phyloP scores from a whole-genome alignment of 2,113 vertebrate species.

The Prionailurus viverrinus region DNA sequence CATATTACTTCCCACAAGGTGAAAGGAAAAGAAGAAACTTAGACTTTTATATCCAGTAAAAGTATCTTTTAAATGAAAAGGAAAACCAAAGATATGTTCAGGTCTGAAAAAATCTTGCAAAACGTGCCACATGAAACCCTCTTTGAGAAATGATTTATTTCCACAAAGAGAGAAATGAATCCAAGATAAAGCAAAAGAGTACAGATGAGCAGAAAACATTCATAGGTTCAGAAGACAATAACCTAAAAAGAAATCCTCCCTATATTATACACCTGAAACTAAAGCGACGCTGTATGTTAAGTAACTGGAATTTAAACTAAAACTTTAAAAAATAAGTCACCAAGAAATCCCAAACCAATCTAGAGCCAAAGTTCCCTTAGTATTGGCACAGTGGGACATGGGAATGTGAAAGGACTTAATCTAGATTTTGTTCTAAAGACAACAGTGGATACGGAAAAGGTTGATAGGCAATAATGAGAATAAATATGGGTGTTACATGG shows the following conservation, averaged over 20 bases:
- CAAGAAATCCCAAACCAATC: not conserved
- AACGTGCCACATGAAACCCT: not conserved
- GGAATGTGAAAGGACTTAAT: fast-evolving
- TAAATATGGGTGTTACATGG: fast-evolving
- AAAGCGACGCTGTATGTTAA: not conserved
- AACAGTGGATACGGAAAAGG: fast-evolving
- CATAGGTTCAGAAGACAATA: not conserved
- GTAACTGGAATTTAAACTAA: not conserved
- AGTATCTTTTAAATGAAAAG: not conserved
- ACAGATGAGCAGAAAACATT: too few relatives aligned
- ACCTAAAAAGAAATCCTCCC: not conserved
- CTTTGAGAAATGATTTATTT: not conserved
- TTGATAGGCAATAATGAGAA: not conserved
- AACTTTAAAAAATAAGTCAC: not conserved
- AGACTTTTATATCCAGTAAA: not conserved
- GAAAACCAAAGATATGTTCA: not conserved
- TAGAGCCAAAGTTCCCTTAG: not conserved
- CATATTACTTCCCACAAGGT: not conserved
- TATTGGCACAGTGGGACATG: fast-evolving
- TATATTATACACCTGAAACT: not conserved
- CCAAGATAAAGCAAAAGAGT: fast-evolving
- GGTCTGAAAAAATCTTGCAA: too few relatives aligned
- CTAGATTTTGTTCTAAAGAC: fast-evolving
- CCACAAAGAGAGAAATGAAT: not conserved
- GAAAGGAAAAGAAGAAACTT: not conserved